Base-by-base conservation (phyloP, 2,888 invertebrate species). In the Cephus rjabovi region DNA sequence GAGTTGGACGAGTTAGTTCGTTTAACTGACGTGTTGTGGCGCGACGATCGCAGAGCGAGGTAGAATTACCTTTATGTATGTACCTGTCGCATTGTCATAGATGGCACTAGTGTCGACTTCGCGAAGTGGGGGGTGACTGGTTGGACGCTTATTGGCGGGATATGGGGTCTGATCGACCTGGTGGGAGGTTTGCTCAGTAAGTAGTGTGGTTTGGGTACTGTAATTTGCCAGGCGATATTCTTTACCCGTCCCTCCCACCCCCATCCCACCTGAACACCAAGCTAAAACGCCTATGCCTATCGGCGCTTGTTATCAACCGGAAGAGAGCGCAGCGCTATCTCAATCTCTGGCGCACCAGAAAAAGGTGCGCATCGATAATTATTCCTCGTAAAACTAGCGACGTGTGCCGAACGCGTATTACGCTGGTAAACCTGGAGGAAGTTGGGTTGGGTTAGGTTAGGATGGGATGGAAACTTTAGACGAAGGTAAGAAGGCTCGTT, bases 311-410 rank as follows among this genome's bases (percentile, higher is more conserved):
- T 87, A 90, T 90, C 89, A 84, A 84, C 88, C 88, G 90, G 90
- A 90, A 88, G 87, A 83, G 79, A 77, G 79, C 83, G 75, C 81
- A 82, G 75, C 77, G 76, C 34, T 73, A 88, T 89, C 89, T 86
- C 83, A 82, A 89, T 89, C 87, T 87, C 79, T 77, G 80, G 73
- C 71, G 69, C 81, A 81, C 77, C 73, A 33, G 79, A 81, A 82
- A 85, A 79, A 84, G 79, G 77, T 81, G 86, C 85, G 88, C 89
- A 88, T 89, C 90, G 88, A 90, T 90, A 89, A 90, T 89, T 86
- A 86, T 89, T 84, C 86, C 88, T 90, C 90, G 89, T 90, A 90
- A 90, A 90, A 85, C 83, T 85, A 84, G 85, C 85, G 85, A 87
- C 85, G 87, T 85, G 85, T 86, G 83, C 86, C 70, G 70, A 70